phyloP scores from a whole-genome alignment of 2,888 invertebrate genomes.

The Eristalis tenax region DNA sequence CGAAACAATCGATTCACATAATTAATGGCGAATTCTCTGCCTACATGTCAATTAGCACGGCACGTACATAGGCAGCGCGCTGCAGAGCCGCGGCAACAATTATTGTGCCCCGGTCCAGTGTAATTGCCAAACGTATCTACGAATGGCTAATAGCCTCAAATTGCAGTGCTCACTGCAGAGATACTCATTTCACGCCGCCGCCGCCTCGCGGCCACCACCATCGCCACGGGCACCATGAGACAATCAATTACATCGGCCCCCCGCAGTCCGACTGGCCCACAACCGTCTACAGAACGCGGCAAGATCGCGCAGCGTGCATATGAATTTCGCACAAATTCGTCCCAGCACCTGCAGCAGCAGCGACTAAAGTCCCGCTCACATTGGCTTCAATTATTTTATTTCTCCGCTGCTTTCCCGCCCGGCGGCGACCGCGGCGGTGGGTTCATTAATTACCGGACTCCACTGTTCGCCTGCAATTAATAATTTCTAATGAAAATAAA shows the following conservation, averaged over 20 bases:
- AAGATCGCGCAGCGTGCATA: conserved; percentile 29
- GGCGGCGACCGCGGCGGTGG: not conserved
- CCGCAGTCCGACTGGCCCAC: not conserved
- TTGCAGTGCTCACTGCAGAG: conserved; percentile 55
- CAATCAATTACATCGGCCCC: conserved; percentile 61
- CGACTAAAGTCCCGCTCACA: conserved; percentile 9
- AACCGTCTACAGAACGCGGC: not conserved
- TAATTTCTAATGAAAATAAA: conserved; percentile 59
- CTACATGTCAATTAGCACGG: conserved; percentile 65
- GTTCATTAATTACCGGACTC: conserved; percentile 54
- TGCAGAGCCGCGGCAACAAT: conserved; percentile 13
- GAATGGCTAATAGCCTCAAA: conserved; percentile 66
- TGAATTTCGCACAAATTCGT: conserved; percentile 33
- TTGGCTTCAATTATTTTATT: conserved; percentile 25
- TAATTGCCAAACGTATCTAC: conserved; percentile 52
- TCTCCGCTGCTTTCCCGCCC: conserved; percentile 6
- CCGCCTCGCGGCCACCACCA: not conserved
- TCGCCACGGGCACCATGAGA: conserved; percentile 40
- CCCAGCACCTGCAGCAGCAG: conserved; percentile 19
- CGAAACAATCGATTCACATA: conserved; percentile 69
- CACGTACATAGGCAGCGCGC: conserved; percentile 26
- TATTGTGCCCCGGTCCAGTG: conserved; percentile 2
- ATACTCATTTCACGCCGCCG: conserved; percentile 58
- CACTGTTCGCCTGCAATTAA: conserved; percentile 48
- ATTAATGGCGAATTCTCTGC: conserved; percentile 66